Conservation (phyloP, 2,113 vertebrate species). For the Arenaria interpres region DNA sequence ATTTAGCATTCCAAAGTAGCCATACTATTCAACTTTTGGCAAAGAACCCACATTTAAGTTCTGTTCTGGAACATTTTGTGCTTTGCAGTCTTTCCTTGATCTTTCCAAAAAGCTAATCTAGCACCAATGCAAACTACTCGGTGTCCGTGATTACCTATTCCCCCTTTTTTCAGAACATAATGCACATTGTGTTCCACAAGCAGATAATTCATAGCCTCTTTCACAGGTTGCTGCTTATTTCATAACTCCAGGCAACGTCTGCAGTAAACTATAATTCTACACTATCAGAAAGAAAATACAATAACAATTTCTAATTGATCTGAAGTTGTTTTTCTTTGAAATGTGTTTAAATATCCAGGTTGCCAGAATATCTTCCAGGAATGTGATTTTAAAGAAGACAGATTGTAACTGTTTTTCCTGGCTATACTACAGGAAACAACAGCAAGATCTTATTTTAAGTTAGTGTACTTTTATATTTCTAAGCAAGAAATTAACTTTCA, state of each 20-base stretch:
- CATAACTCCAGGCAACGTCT: not conserved
- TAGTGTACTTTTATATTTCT: conserved; percentile 78
- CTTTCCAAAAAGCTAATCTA: not conserved
- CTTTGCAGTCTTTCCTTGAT: not conserved
- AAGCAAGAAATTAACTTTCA: conserved; percentile 79
- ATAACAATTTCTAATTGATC: conserved; percentile 74
- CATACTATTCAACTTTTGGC: not conserved
- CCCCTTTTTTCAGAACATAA: not conserved
- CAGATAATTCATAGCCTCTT: not conserved
- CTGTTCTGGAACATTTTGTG: conserved; percentile 38
- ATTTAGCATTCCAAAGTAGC: not conserved
- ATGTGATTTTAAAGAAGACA: conserved; percentile 82
- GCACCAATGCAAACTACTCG: not conserved
- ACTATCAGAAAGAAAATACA: conserved; percentile 51
- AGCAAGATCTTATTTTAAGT: conserved; percentile 82
- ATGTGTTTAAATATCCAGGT: conserved; percentile 80
- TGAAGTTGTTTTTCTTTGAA: conserved; percentile 78
- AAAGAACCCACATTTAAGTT: not conserved
- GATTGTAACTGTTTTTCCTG: conserved; percentile 86
- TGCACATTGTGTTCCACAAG: not conserved
- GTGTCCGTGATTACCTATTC: not conserved
- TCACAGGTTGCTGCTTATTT: not conserved
- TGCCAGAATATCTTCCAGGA: conserved; percentile 83
- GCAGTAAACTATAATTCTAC: not conserved
- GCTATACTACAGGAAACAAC: conserved; percentile 84